Evolutionary conservation across 2,113 vertebrate genomes (phyloP).

Genomic region (Mesitornis unicolor): DNA sequence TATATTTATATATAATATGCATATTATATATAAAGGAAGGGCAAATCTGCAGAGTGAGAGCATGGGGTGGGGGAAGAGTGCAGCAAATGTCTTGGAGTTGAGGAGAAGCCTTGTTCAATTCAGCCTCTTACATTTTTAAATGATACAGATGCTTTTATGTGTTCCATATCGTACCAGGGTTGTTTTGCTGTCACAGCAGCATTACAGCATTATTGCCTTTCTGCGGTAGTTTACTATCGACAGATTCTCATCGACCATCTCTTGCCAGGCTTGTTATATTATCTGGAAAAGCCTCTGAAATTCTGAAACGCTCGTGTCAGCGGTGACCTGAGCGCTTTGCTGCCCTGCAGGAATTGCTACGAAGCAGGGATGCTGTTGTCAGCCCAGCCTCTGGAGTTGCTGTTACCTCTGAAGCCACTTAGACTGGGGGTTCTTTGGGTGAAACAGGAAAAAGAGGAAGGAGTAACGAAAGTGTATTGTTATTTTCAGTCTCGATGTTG

Average conservation of each 20-base stretch:
- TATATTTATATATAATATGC: too few species aligned
- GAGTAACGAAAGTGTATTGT: neutral
- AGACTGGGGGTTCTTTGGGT: neutral
- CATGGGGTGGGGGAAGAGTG: neutral
- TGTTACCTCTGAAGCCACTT: neutral
- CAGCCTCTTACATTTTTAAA: neutral
- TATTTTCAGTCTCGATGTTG: neutral
- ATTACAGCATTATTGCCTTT: neutral
- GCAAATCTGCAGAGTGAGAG: neutral
- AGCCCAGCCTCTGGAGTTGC: neutral
- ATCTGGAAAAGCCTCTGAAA: neutral
- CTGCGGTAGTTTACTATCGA: neutral
- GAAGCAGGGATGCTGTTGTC: fast-evolving
- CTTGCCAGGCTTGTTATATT: neutral
- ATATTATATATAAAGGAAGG: neutral
- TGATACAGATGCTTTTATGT: neutral
- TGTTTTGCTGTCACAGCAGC: neutral
- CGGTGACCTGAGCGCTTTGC: neutral
- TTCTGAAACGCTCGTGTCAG: neutral
- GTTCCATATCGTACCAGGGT: fast-evolving
- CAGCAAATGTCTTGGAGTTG: neutral
- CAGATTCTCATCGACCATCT: neutral
- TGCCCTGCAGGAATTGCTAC: fast-evolving
- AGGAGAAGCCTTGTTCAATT: neutral
- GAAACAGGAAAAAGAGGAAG: neutral